A percentile compares a stretch with the other conserved stretches of the same genome.
phyloP scores from a whole-genome alignment of 2,888 invertebrate genomes.

The Erynnis tages region DNA sequence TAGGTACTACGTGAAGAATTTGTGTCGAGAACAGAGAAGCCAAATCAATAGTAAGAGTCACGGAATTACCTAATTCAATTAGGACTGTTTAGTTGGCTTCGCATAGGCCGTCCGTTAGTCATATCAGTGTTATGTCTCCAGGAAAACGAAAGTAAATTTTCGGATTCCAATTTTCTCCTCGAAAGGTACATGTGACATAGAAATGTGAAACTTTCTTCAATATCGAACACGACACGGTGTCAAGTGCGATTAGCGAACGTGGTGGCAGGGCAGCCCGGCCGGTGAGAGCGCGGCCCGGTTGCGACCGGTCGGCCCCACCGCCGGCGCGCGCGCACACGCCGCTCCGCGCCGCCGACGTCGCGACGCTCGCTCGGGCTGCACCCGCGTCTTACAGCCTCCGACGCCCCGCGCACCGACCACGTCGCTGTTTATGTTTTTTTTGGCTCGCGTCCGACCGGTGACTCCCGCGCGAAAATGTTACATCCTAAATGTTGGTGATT shows the following conservation, averaged over 20 bases:
- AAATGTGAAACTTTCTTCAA: constrained; percentile 78
- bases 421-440: constrained; percentile 32
- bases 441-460: constrained; percentile 39
- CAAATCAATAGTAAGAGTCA: constrained; percentile 50
- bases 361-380: constrained; percentile 70
- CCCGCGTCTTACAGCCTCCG: constrained; percentile 56
- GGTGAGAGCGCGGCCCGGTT: constrained; percentile 79
- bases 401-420: constrained; percentile 44
- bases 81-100: constrained; percentile 56
- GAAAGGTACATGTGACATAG: constrained; percentile 54
- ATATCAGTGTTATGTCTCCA: constrained; percentile 30
- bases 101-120: constrained; percentile 36
- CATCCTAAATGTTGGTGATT: constrained; percentile 18
- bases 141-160: constrained; percentile 37
- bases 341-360: constrained; percentile 75
- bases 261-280: constrained; percentile 60
- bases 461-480: constrained; percentile 47
- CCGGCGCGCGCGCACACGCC: constrained; percentile 50
- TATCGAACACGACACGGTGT: constrained; percentile 71
- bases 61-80: constrained; percentile 70
- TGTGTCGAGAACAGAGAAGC: constrained; percentile 50
- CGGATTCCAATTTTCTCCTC: constrained; percentile 32
- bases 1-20: constrained; percentile 18
- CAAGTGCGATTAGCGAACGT: constrained; percentile 74
- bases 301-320: constrained; percentile 80